A percentile compares a stretch with the other conserved stretches of the same genome.
Evolutionary conservation across 2,888 invertebrate species (phyloP).

Genomic region (Drosophila basisetae): DNA sequence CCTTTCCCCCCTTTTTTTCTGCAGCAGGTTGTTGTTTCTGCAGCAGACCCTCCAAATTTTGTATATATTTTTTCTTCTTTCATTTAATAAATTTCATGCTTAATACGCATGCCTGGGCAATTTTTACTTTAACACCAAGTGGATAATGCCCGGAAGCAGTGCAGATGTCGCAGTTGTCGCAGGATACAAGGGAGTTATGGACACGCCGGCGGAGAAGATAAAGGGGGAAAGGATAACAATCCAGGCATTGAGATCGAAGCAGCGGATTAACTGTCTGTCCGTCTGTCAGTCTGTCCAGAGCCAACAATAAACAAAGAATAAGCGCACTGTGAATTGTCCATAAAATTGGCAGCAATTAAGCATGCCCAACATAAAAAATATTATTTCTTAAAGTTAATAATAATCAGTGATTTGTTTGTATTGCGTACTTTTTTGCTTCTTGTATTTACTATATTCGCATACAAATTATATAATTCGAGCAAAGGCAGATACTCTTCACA

Average conservation of each 20-base stretch:
- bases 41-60: conserved; percentile 27
- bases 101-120: conserved; percentile 78
- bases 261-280: conserved; percentile 23
- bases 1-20: not conserved
- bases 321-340: conserved; percentile 22
- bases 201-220: conserved; percentile 13
- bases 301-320: conserved; percentile 2
- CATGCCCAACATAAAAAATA: not conserved
- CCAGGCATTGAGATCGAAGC: not conserved
- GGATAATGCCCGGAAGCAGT: conserved; percentile 76
- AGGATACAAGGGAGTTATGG: conserved; percentile 44
- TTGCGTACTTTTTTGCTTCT: not conserved
- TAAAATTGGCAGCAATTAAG: conserved; percentile 12
- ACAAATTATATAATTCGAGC: not conserved
- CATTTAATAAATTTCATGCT: conserved; percentile 77
- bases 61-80: conserved; percentile 6
- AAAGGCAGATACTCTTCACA: not conserved
- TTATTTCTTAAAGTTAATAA: not conserved
- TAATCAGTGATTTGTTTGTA: not conserved
- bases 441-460: not conserved
- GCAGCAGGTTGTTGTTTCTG: conserved; percentile 36
- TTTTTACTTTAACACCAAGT: conserved; percentile 78
- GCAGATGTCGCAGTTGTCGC: conserved; percentile 68
- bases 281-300: not conserved
- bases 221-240: conserved; percentile 27